Evolutionary conservation across 2,797 vertebrate species (phyloP), one percentile per base, ranked within the genome.

Genomic region (Taenioides sp.): DNA sequence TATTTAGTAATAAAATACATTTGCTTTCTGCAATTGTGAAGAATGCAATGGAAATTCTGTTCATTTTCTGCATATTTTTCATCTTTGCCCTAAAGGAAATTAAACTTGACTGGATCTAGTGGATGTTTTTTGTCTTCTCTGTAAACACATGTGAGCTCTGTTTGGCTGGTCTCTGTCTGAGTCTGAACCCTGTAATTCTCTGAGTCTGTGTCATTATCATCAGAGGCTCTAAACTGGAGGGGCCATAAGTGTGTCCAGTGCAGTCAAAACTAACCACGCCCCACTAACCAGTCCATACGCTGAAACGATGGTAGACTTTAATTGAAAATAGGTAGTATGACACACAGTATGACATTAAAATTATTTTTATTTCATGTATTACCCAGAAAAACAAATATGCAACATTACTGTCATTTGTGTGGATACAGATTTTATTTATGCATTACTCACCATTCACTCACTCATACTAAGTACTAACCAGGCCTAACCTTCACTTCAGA

Each of bases 21-120:
- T 54, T 25, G 5, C 22, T 12, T 14, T 58, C 10, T 12, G 6
- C 52, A n/a, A 10, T 2, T n/a, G 5, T n/a, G 20, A n/a, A 52
- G 20, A 52, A 43, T 43, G 40, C 2, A 0, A 17, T 47, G 43
- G 43, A 47, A 47, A 58, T 58, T 58, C 55, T 1, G 40, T 12
- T 37, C n/a, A 61, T 47, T 3, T 64, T 27, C 62, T 14, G 73
- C 71, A 22, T 67, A 64, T 23, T 28, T 43, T 70, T 77, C 52
- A n/a, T 54, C 20, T 54, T 37, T 60, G 50, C 49, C 22, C 49
- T 27, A 57, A 58, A 60, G 69, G 69, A 75, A 50, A 61, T 75
- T 60, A 59, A 70, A 58, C 55, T 58, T 25, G 43, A 47, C 14
- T 52, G 18, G 18, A 52, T 52, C n/a, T 52, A 20, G 50, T 9